Conservation (phyloP, 53 echinoderm and acorn worm genomes). For the Mesocentrotus franciscanus region DNA sequence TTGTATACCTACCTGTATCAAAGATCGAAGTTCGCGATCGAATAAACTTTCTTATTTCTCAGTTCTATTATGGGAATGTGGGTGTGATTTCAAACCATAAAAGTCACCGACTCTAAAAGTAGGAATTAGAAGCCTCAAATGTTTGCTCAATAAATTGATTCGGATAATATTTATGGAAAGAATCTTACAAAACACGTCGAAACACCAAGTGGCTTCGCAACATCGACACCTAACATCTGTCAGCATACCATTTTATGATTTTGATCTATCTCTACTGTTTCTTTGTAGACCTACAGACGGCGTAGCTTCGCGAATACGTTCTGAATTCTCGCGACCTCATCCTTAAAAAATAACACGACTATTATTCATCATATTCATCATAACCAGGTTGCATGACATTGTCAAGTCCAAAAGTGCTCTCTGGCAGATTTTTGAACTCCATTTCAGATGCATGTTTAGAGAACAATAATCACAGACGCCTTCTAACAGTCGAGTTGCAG, state of each 20-base stretch:
- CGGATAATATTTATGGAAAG: background rate
- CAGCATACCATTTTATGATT: background rate
- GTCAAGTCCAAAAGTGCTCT: too few relatives aligned
- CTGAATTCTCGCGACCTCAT: background rate
- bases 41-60: background rate
- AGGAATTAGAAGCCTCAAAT: background rate
- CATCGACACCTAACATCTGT: background rate
- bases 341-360: too few relatives aligned
- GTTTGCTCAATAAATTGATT: background rate
- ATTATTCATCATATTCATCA: too few relatives aligned
- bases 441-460: too few relatives aligned
- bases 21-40: background rate
- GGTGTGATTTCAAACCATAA: background rate
- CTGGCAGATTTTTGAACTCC: too few relatives aligned
- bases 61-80: background rate
- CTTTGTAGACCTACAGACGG: background rate
- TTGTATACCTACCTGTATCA: background rate
- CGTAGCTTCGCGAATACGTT: background rate
- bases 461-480: too few relatives aligned
- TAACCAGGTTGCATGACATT: too few relatives aligned
- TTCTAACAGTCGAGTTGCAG: too few relatives aligned
- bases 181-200: background rate
- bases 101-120: background rate
- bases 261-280: background rate
- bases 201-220: background rate